A percentile compares a stretch with the other conserved stretches of the same genome.
Conservation (phyloP, 2,797 vertebrate genomes). For the Champsocephalus gunnari region DNA sequence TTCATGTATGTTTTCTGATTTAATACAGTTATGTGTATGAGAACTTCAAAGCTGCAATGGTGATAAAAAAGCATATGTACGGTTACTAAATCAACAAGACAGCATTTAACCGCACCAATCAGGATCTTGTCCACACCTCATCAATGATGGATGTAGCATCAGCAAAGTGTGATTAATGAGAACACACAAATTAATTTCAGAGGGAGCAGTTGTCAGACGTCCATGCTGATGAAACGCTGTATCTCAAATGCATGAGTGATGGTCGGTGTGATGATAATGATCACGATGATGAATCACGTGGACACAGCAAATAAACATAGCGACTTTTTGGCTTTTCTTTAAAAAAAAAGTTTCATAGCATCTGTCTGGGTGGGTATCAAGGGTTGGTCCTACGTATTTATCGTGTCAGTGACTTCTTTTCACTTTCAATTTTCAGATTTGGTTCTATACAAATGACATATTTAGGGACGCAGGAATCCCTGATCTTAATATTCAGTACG, state of each 20-base stretch:
- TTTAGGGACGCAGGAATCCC: constrained; percentile 89
- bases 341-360: constrained; percentile 31
- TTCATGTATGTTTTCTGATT: constrained; percentile 9
- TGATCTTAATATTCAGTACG: constrained; percentile 87
- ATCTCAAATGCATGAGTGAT: constrained; percentile 75
- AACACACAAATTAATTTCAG: constrained; percentile 79
- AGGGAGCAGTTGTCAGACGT: constrained; percentile 76
- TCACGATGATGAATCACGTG: constrained; percentile 68
- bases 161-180: constrained; percentile 83
- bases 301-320: constrained; percentile 53
- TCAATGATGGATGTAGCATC: constrained; percentile 78
- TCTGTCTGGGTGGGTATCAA: constrained; percentile 15
- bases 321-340: constrained; percentile 36
- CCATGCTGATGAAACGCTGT: constrained; percentile 65
- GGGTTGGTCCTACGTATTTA: not conserved
- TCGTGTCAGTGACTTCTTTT: constrained; percentile 22
- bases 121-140: constrained; percentile 69
- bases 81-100: constrained; percentile 80
- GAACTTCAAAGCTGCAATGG: constrained; percentile 36
- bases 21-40: not conserved
- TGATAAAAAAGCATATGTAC: constrained; percentile 63
- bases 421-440: constrained; percentile 85
- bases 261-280: constrained; percentile 64
- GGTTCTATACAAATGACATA: constrained; percentile 95
- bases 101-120: constrained; percentile 66